phyloP scores from a whole-genome alignment of 2,797 vertebrate genomes.

The Tenualosa ilisha region DNA sequence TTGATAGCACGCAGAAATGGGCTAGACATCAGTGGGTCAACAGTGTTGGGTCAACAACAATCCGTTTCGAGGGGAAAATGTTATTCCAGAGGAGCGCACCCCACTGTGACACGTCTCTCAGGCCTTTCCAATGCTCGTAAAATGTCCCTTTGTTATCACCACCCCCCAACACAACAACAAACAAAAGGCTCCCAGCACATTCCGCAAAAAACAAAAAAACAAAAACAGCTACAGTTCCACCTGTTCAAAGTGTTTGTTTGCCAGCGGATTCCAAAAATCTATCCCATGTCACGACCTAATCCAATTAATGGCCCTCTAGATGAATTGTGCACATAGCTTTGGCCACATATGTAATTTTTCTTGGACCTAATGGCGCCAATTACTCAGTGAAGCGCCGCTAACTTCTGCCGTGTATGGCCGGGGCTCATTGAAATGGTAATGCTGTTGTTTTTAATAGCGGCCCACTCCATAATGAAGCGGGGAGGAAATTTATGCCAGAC shows the following conservation, averaged over 20 bases:
- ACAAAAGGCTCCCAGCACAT: background rate
- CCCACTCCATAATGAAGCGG: constrained; percentile 70
- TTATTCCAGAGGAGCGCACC: background rate
- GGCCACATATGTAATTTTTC: constrained; percentile 47
- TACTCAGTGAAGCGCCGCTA: constrained; percentile 68
- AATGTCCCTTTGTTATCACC: background rate
- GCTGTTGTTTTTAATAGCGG: constrained; percentile 73
- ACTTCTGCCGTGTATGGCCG: constrained; percentile 56
- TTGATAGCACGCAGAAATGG: background rate
- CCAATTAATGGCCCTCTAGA: constrained; percentile 42
- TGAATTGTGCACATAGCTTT: constrained; percentile 27
- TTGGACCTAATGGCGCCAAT: constrained; percentile 72
- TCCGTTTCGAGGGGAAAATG: background rate
- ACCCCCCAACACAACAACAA: background rate
- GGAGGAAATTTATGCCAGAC: constrained; percentile 66
- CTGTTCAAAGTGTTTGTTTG: constrained; percentile 1
- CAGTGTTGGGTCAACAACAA: background rate
- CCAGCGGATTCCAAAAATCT: background rate
- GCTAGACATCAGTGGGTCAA: background rate
- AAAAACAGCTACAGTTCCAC: background rate
- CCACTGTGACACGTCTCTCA: background rate
- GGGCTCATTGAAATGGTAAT: constrained; percentile 74
- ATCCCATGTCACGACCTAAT: constrained; percentile 28
- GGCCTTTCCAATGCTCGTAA: background rate
- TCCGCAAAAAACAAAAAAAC: background rate